Conservation (phyloP, 2,113 vertebrate genomes). For the Pituophis catenifer region DNA sequence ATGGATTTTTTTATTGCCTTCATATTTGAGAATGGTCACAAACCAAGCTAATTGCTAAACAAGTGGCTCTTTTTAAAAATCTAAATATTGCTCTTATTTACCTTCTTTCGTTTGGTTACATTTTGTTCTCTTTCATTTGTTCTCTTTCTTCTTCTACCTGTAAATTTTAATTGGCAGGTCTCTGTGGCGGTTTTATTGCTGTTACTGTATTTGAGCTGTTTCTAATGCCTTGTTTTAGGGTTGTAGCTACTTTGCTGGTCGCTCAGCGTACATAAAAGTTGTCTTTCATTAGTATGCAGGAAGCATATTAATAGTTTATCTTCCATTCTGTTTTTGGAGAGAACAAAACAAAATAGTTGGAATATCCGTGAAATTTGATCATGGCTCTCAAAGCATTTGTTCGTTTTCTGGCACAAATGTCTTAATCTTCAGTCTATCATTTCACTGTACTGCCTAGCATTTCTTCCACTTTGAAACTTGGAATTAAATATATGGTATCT, state of each 20-base stretch:
- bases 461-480: background rate
- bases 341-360: background rate
- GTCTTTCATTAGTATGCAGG: background rate
- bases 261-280: background rate
- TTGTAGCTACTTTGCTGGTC: background rate
- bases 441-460: background rate
- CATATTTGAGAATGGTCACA: background rate
- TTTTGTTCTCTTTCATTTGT: background rate
- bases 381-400: slow-evolving; percentile 9
- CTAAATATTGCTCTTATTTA: background rate
- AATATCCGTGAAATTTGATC: background rate
- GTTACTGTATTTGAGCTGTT: background rate
- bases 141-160: background rate
- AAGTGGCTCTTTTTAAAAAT: background rate
- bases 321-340: background rate
- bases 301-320: background rate
- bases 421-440: background rate
- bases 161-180: background rate
- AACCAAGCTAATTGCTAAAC: background rate
- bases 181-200: background rate
- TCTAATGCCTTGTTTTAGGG: background rate
- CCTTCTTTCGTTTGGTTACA: background rate
- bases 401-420: background rate
- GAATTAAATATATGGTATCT: background rate
- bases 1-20: background rate